Conservation (phyloP, 1,140 invertebrate species). For the Listronotus oregonensis region DNA sequence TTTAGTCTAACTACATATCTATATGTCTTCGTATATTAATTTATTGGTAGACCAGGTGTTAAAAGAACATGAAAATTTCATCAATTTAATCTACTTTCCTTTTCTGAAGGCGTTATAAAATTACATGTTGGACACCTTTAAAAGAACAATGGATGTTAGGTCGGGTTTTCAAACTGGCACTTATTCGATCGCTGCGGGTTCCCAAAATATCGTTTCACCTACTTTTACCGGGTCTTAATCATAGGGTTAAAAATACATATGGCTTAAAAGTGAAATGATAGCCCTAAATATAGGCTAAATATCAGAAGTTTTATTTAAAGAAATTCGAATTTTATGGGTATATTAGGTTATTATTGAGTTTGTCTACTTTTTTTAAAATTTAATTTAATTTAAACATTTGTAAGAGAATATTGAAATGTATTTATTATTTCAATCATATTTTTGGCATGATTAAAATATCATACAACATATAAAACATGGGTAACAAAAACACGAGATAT, state of each 20-base stretch:
- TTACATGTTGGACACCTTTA: constrained; percentile 27
- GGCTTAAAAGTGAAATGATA: constrained; percentile 9
- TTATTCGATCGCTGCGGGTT: constrained; percentile 22
- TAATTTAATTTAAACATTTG: too few species aligned
- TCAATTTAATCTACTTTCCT: constrained; percentile 24
- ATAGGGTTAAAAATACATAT: constrained; percentile 20
- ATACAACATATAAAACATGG: too few species aligned
- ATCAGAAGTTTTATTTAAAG: not conserved
- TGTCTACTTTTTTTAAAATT: too few species aligned
- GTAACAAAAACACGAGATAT: too few species aligned
- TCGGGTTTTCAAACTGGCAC: constrained; percentile 17
- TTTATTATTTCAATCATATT: too few species aligned
- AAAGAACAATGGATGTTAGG: constrained; percentile 23
- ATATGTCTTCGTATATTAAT: constrained; percentile 2
- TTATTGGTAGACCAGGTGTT: constrained; percentile 16
- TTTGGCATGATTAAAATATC: too few species aligned
- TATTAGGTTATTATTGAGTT: too few species aligned
- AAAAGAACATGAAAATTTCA: constrained; percentile 15
- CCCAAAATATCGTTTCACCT: constrained; percentile 25
- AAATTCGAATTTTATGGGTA: too few species aligned
- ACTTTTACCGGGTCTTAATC: constrained; percentile 23
- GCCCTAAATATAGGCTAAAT: constrained; percentile 11
- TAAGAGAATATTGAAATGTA: too few species aligned
- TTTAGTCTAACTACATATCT: not conserved
- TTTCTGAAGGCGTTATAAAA: constrained; percentile 24